phyloP scores from a whole-genome alignment of 2,797 vertebrate species.

The Hippopotamyrus pictus region DNA sequence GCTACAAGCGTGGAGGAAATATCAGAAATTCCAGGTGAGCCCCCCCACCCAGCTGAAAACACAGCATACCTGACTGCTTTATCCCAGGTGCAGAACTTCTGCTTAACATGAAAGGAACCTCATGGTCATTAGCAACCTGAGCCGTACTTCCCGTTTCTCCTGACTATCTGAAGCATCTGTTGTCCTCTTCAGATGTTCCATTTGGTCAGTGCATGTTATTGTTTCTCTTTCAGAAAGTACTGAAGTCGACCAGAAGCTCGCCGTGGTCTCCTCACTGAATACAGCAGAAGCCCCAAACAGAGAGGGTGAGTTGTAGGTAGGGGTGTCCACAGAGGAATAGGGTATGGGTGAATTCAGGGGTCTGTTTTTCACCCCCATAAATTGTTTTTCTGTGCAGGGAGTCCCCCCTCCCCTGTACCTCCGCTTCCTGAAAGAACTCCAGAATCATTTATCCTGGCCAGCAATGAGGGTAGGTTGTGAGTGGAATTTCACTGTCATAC shows the following conservation, averaged over 20 bases:
- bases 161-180: background rate
- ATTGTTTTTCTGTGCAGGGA: conserved; percentile 33
- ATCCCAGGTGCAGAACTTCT: background rate
- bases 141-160: background rate
- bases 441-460: conserved; percentile 75
- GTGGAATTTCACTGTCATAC: background rate
- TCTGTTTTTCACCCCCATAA: background rate
- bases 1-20: conserved; percentile 56
- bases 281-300: conserved; percentile 33
- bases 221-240: conserved; percentile 33
- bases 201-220: background rate
- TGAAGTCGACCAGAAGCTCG: conserved; percentile 30
- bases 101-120: background rate
- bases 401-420: conserved; percentile 67
- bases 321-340: background rate
- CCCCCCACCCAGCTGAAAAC: background rate
- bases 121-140: background rate
- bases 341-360: background rate
- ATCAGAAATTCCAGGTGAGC: background rate
- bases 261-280: conserved; percentile 41
- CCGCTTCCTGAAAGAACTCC: conserved; percentile 85
- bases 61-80: background rate
- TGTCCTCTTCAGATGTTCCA: background rate
- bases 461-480: conserved; percentile 61
- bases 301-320: conserved; percentile 27